Evolutionary conservation across 2,113 vertebrate species (phyloP).

Genomic region (Gavia stellata): DNA sequence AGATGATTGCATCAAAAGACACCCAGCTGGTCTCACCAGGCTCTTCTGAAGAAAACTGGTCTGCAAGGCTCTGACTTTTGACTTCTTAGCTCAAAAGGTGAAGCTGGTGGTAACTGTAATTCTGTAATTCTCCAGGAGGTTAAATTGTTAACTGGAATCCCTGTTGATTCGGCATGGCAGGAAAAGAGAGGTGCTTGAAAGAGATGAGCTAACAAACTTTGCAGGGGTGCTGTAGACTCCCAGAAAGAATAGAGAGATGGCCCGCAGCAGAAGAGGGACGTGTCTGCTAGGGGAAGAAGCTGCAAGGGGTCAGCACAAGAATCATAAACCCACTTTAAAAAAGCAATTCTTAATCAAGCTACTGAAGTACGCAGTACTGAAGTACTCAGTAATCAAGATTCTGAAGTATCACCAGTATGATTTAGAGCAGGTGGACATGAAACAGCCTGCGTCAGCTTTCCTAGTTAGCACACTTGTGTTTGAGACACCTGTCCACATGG

Average conservation of each 20-base stretch:
- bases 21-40: background rate
- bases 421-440: background rate
- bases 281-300: background rate
- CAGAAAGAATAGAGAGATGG: background rate
- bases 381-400: background rate
- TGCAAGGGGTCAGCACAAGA: background rate
- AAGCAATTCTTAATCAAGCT: background rate
- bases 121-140: background rate
- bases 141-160: background rate
- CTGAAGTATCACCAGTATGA: background rate
- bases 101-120: background rate
- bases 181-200: background rate
- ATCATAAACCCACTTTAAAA: background rate
- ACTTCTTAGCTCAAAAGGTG: background rate
- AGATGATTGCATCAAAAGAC: background rate
- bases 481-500: accelerated
- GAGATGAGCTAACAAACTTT: background rate
- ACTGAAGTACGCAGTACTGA: background rate
- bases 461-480: background rate
- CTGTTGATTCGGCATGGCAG: background rate
- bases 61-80: background rate
- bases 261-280: background rate
- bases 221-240: background rate
- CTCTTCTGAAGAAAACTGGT: background rate
- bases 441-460: background rate